Percentiles rank a stretch among this genome's conserved stretches.
Evolutionary conservation across 2,888 invertebrate species (phyloP).

Genomic region (Cataglyphis cursor): DNA sequence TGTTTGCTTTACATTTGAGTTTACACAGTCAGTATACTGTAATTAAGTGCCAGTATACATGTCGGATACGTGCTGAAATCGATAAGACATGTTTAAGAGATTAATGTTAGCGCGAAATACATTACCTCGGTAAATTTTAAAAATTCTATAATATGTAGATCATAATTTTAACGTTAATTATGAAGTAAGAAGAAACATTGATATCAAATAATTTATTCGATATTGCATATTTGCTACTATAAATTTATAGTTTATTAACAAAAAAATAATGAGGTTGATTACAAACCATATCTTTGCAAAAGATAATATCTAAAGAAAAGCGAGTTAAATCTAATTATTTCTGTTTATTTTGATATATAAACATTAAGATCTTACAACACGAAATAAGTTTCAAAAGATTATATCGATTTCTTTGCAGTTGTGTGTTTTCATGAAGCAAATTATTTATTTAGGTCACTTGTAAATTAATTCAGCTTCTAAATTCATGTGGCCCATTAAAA

Average conservation of each 20-base stretch:
- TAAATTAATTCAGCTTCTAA: background rate
- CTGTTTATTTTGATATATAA: background rate
- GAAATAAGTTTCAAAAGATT: background rate
- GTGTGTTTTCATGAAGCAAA: background rate
- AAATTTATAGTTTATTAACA: background rate
- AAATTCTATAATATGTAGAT: background rate
- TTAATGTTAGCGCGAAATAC: constrained; percentile 1
- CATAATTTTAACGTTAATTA: background rate
- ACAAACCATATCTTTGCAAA: background rate
- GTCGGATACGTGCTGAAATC: constrained; percentile 23
- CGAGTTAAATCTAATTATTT: background rate
- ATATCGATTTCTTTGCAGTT: background rate
- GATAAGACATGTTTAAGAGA: constrained; percentile 27
- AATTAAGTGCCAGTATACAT: constrained; percentile 29
- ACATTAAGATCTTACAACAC: background rate
- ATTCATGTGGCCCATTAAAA: background rate
- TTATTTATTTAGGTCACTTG: background rate
- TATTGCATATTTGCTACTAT: background rate
- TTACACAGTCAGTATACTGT: constrained; percentile 28
- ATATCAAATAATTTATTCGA: background rate
- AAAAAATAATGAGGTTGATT: background rate
- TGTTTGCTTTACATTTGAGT: constrained; percentile 44
- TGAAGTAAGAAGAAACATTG: background rate
- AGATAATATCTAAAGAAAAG: background rate
- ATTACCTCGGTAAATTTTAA: constrained; percentile 3